Evolutionary conservation across 1,140 invertebrate genomes (phyloP), one percentile per base, ranked within the genome.

Genomic region (Condylostylus longicornis): DNA sequence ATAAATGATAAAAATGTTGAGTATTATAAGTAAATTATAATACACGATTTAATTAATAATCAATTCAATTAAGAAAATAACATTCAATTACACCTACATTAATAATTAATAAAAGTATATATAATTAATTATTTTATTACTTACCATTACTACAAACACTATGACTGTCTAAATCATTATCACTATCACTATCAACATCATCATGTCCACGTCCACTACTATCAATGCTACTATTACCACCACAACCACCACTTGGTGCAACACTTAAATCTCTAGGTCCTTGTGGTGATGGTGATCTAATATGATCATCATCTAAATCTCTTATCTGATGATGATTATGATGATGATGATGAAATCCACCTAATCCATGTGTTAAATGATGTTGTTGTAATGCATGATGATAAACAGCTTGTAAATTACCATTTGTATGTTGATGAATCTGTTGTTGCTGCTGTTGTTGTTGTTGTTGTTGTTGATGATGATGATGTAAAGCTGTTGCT

Each of bases 121-220:
- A 13, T 5, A 27, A 8, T 27, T 5, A 4, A 27, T 27, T 27
- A n/a, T n/a, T 27, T 51, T 54, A 57, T 54, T 56, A 54, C 57
- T 57, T 53, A 60, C 57, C 57, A 58, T 60, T 60, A 49, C 57
- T 60, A 54, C 57, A 59, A 54, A 60, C 52, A 50, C 57, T 60
- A 51, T 56, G 50, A 47, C 58, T 52, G 35, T 60, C 57, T 53
- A 57, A 45, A 41, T 55, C 49, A 10, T 42, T 42, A 25, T 46
- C 44, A 41, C 51, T 50, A 25, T 37, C 35, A 28, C 55, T 59
- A 41, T 59, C 56, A 22, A 54, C 52, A 40, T 59, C 53, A 35
- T 59, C 55, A 49, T 27, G 23, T 13, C 36, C 36, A 30, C 35
- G 15, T 9, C 17, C 25, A 13, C 27, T 27, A 35, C 56, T 54